Evolutionary conservation across 2,797 vertebrate genomes (phyloP), one percentile per base, ranked within the genome.

Genomic region (Pseudochaenichthys georgianus): DNA sequence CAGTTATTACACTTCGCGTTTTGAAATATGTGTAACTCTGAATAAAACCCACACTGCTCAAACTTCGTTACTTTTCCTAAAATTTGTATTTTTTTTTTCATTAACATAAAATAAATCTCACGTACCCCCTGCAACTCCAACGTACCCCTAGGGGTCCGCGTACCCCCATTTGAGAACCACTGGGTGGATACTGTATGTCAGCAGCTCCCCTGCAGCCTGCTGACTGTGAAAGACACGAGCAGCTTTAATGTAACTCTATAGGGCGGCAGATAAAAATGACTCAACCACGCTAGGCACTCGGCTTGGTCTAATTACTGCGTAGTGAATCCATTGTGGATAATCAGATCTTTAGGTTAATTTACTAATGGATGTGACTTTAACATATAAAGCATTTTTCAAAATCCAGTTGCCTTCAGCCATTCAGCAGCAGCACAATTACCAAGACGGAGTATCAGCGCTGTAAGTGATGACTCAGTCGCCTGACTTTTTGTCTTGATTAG

Each of bases 131-230:
- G 23, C 23, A 23, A 23, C 23, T 23, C 23, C 23, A 23, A 23
- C 23, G 23, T 23, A 23, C 23, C 23, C 23, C 23, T 23, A 23
- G 23, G 23, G 23, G 23, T 23, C 23, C 23, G 23, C 23, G 23
- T 23, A 23, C 23, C 23, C 23, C 23, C 23, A 23, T 23, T 23
- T 23, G 23, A 23, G 23, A 23, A 23, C 23, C 23, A 23, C 23
- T 23, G 23, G 23, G 23, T 23, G 64, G 68, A 59, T 73, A 75
- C 73, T 80, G 78, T 76, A 70, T 71, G 74, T 69, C 55, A 77
- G 77, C 83, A 65, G 57, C 41, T 73, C 61, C 15, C 16, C 60
- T 41, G 59, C 48, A 73, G 62, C 17, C 57, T 65, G 73, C 43
- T 53, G 55, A 23, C 62, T 51, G 57, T n/a, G 31, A 46, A 19